Evolutionary conservation across 2,113 vertebrate species (phyloP), one percentile per base, ranked within the genome.

Genomic region (Echinops telfairi): DNA sequence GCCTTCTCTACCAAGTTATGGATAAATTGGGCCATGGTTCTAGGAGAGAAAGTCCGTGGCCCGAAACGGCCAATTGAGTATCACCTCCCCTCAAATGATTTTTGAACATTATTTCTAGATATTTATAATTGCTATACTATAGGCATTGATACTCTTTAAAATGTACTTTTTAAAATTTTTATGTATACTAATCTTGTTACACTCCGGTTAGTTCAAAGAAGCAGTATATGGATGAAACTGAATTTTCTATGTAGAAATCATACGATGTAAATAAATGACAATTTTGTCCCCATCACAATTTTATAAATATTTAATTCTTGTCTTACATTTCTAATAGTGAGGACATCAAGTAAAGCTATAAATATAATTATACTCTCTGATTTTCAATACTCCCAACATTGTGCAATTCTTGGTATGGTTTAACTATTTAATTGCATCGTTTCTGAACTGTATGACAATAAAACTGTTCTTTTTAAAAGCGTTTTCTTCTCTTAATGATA

Each of bases 31-130:
- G n/a, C n/a, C n/a, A n/a, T n/a, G n/a, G n/a, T n/a, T n/a, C n/a
- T n/a, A n/a, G n/a, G n/a, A n/a, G n/a, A n/a, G n/a, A n/a, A n/a
- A n/a, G n/a, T n/a, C n/a, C n/a, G n/a, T n/a, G n/a, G n/a, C n/a
- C n/a, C n/a, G n/a, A n/a, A n/a, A n/a, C n/a, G n/a, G n/a, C n/a
- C n/a, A n/a, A n/a, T n/a, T n/a, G n/a, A n/a, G n/a, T n/a, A n/a
- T n/a, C n/a, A n/a, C n/a, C n/a, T n/a, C n/a, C n/a, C 62, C n/a
- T 86, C 60, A 75, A 40, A 40, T 40, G 7, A 40, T 40, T 47
- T 90, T 91, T 66, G 58, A 94, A 90, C 58, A 84, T 64, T 71
- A 70, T 64, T 87, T 57, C 57, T 16, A 88, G 29, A 86, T 38
- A 88, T 23, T 17, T 43, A n/a, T 86, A 29, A 88, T 58, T 92